A percentile compares a stretch with the other conserved stretches of the same genome.
phyloP scores from a whole-genome alignment of 2,797 vertebrate genomes.

The Neomorphus geoffroyi region DNA sequence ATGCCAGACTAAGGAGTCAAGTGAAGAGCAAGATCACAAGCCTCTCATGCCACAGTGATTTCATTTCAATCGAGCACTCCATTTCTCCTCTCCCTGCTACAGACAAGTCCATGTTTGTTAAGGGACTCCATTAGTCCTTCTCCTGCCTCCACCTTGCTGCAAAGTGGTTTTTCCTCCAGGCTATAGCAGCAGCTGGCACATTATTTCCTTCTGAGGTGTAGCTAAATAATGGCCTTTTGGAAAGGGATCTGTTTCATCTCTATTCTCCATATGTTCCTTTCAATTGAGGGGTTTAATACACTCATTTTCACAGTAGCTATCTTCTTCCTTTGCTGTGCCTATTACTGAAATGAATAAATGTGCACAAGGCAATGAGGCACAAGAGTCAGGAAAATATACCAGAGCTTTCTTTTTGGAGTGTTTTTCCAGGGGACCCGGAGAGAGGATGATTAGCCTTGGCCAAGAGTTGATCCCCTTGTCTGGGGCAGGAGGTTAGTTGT shows the following conservation, averaged over 20 bases:
- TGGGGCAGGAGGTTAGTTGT: background rate
- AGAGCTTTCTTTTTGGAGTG: background rate
- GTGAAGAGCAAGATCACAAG: background rate
- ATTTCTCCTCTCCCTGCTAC: background rate
- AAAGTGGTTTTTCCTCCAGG: slow-evolving; percentile 21
- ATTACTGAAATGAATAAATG: slow-evolving; percentile 39
- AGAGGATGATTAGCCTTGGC: background rate
- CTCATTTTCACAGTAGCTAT: slow-evolving; percentile 51
- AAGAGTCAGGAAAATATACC: background rate
- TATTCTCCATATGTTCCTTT: slow-evolving; percentile 50
- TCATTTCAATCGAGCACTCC: background rate
- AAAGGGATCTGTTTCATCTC: slow-evolving; percentile 42
- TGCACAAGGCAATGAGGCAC: background rate
- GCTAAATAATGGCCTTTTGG: slow-evolving; percentile 55
- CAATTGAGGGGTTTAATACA: slow-evolving; percentile 24
- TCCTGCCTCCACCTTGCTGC: background rate
- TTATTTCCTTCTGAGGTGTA: slow-evolving; percentile 56
- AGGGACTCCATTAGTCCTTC: slow-evolving; percentile 13
- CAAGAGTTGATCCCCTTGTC: background rate
- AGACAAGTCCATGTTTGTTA: slow-evolving; percentile 13
- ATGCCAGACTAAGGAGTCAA: background rate
- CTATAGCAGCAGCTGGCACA: slow-evolving; percentile 46
- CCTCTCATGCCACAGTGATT: background rate
- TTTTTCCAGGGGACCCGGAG: background rate
- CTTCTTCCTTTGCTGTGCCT: background rate